These are phyloP conservation scores for Austrofundulus limnaeus DNA, from an alignment of 2,113 vertebrate genomes.

Conservation along the genomic window DNA sequence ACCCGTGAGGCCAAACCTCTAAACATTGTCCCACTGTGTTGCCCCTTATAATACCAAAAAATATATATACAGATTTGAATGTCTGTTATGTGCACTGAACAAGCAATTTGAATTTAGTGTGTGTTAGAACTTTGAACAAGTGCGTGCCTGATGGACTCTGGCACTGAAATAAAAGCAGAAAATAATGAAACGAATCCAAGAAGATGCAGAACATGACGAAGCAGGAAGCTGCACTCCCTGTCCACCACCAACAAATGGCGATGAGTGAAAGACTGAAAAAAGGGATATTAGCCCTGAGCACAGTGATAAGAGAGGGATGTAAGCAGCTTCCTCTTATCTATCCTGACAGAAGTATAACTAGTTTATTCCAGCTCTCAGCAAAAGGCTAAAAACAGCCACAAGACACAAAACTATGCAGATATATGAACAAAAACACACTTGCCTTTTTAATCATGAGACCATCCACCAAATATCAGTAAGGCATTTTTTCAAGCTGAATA, in stretches of 20 bases:
- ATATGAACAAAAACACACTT: slow-evolving; percentile 18
- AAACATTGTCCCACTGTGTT: too few species aligned
- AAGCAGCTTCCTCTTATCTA: slow-evolving; percentile 78
- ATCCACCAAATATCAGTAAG: slow-evolving; percentile 31
- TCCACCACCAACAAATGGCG: slow-evolving; percentile 57
- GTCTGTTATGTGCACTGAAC: not conserved
- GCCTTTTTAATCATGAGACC: slow-evolving; percentile 15
- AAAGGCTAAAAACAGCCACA: slow-evolving; percentile 52
- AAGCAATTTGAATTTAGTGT: not conserved
- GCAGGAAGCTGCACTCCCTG: slow-evolving; percentile 38
- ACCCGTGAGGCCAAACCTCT: too few species aligned
- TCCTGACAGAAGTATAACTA: slow-evolving; percentile 68
- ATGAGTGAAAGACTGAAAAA: slow-evolving; percentile 55
- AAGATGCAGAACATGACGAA: slow-evolving; percentile 37
- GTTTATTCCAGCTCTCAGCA: slow-evolving; percentile 58
- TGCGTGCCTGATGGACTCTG: not conserved
- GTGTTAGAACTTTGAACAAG: not conserved
- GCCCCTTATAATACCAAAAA: too few species aligned
- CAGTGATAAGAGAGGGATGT: slow-evolving; percentile 70
- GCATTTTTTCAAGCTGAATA: slow-evolving; percentile 44
- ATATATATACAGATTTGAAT: not conserved
- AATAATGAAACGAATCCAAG: slow-evolving; percentile 11
- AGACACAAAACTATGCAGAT: slow-evolving; percentile 17
- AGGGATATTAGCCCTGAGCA: slow-evolving; percentile 73
- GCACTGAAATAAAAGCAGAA: not conserved